Conservation (phyloP, 2,113 vertebrate genomes). For the Hemibagrus wyckioides region DNA sequence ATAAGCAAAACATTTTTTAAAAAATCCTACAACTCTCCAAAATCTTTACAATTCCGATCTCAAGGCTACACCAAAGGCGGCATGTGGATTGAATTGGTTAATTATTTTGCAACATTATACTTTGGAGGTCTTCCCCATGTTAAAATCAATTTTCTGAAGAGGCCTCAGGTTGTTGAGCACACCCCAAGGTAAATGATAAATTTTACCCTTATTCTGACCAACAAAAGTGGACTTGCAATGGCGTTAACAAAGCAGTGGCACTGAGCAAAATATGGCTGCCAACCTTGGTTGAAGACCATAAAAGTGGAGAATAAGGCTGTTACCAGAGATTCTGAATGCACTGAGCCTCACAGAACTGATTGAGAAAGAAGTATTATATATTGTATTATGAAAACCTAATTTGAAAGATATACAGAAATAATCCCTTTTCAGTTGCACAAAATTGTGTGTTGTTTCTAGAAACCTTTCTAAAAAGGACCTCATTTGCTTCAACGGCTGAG, state of each 20-base stretch:
- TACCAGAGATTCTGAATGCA: neutral
- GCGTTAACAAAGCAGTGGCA: conserved; percentile 34
- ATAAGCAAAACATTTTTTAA: neutral
- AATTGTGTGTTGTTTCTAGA: neutral
- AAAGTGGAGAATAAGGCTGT: conserved; percentile 35
- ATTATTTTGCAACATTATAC: conserved; percentile 55
- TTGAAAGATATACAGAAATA: conserved; percentile 9
- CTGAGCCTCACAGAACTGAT: neutral
- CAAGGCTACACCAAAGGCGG: conserved; percentile 14
- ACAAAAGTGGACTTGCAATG: conserved; percentile 28
- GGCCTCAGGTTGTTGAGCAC: conserved; percentile 54
- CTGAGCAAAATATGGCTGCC: conserved; percentile 48
- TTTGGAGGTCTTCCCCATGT: conserved; percentile 62
- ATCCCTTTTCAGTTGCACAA: neutral
- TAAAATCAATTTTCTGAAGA: conserved; percentile 53
- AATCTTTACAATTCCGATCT: conserved; percentile 3
- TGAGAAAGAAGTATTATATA: conserved; percentile 2
- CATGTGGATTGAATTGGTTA: conserved; percentile 41
- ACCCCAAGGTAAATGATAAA: conserved; percentile 65
- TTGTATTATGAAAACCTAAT: conserved; percentile 20
- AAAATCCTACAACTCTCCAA: neutral
- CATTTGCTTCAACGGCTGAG: conserved; percentile 16
- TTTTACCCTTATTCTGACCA: conserved; percentile 29
- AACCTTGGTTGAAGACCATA: conserved; percentile 64
- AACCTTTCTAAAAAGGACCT: conserved; percentile 10